Percentiles rank a stretch among this genome's conserved stretches.
These are phyloP conservation scores for Brachionus rubens DNA, from an alignment of 1,140 invertebrate genomes.

Conservation along the genomic window DNA sequence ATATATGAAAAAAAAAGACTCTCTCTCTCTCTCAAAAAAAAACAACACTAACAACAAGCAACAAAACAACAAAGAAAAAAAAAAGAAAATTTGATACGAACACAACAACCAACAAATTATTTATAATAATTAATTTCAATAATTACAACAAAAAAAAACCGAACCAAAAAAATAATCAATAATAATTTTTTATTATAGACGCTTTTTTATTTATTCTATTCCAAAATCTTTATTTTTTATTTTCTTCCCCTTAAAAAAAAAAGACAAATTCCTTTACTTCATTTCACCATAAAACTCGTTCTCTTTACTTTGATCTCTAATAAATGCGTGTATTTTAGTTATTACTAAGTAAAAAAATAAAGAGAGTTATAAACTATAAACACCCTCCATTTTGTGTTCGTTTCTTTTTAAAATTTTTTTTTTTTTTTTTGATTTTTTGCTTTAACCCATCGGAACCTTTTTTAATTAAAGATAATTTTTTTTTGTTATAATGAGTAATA, in stretches of 20 bases:
- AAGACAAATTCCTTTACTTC: conserved; percentile 24
- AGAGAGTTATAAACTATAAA: no score
- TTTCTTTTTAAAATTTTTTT: neutral
- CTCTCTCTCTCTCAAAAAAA: neutral
- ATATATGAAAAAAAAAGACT: neutral
- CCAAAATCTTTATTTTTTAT: neutral
- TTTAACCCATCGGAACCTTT: no score
- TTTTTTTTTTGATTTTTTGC: neutral
- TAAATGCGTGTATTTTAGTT: conserved; percentile 21
- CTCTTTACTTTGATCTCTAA: conserved; percentile 15
- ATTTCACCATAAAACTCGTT: no score
- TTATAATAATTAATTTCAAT: conserved; percentile 16
- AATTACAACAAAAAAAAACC: neutral
- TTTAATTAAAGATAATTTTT: neutral
- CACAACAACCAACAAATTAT: neutral
- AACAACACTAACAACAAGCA: neutral
- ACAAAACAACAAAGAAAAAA: neutral
- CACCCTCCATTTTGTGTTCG: conserved; percentile 35
- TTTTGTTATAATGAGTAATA: conserved; percentile 33
- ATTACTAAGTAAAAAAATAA: neutral
- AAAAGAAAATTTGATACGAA: neutral
- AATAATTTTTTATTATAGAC: conserved; percentile 34
- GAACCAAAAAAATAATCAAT: conserved; percentile 24
- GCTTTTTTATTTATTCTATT: neutral
- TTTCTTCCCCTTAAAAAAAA: neutral